Evolutionary conservation across 2,888 invertebrate species (phyloP).

Genomic region (Agriotes lineatus): DNA sequence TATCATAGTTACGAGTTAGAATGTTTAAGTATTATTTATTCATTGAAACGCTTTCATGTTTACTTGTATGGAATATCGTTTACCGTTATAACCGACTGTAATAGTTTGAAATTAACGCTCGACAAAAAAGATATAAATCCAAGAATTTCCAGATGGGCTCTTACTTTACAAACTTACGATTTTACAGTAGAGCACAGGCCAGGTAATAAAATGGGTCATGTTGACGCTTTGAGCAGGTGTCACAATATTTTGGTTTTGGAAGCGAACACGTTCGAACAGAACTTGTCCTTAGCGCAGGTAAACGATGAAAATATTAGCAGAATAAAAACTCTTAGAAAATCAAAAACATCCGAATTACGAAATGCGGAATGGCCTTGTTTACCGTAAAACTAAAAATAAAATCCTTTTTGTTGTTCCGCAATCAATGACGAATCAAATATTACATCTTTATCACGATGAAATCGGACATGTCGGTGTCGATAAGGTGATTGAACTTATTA

Average conservation of each 20-base stretch:
- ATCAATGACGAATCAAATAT: too few species aligned
- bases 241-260: constrained; percentile 47
- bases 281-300: constrained; percentile 44
- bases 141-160: constrained; percentile 41
- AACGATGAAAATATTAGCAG: constrained; percentile 47
- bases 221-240: constrained; percentile 53
- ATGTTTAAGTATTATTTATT: constrained; percentile 50
- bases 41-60: constrained; percentile 51
- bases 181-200: constrained; percentile 31
- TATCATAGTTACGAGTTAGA: constrained; percentile 58
- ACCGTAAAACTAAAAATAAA: too few species aligned
- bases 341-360: constrained; percentile 35
- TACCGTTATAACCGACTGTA: constrained; percentile 53
- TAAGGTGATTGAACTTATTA: constrained; percentile 52
- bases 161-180: constrained; percentile 25
- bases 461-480: constrained; percentile 55
- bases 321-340: constrained; percentile 44
- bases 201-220: constrained; percentile 51
- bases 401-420: too few species aligned
- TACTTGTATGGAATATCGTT: constrained; percentile 53
- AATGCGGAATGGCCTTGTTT: constrained; percentile 27
- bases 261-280: constrained; percentile 48
- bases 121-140: constrained; percentile 54
- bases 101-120: constrained; percentile 49
- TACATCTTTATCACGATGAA: constrained; percentile 52